Evolutionary conservation across 1,140 invertebrate genomes (phyloP).

Genomic region (Drosophila pseudoananassae): DNA sequence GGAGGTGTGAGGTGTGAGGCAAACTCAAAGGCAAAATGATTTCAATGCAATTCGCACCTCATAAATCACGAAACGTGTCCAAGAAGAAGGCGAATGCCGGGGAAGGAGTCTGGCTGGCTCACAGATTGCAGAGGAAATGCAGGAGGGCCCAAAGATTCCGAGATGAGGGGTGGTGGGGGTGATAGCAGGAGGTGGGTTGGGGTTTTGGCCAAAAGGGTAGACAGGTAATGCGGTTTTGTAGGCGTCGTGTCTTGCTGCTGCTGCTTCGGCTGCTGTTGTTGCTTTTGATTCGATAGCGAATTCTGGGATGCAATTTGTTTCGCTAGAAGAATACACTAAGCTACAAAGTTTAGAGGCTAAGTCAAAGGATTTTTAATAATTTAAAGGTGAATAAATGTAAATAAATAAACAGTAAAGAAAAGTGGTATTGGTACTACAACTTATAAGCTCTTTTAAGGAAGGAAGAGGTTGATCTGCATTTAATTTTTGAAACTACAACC

Average conservation of each 20-base stretch:
- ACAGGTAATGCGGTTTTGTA: slow-evolving; percentile 47
- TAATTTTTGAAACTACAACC: too few relatives aligned
- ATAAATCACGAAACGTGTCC: slow-evolving; percentile 84
- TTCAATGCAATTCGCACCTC: slow-evolving; percentile 84
- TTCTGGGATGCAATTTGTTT: slow-evolving; percentile 60
- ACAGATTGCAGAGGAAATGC: slow-evolving; percentile 41
- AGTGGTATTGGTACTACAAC: too few relatives aligned
- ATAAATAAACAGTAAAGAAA: too few relatives aligned
- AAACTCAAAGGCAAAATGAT: slow-evolving; percentile 57
- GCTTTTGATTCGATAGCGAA: slow-evolving; percentile 49
- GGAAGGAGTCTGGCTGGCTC: slow-evolving; percentile 41
- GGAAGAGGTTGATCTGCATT: too few relatives aligned
- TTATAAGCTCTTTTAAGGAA: too few relatives aligned
- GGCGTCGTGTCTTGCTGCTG: slow-evolving; percentile 43
- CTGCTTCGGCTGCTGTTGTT: slow-evolving; percentile 6
- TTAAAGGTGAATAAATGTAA: too few relatives aligned
- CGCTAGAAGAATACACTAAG: slow-evolving; percentile 21
- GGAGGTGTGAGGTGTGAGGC: slow-evolving; percentile 14
- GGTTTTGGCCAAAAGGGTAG: slow-evolving; percentile 4
- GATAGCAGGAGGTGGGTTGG: neutral
- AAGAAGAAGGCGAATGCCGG: slow-evolving; percentile 24
- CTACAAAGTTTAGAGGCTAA: neutral
- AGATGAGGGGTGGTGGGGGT: neutral
- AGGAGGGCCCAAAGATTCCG: neutral
- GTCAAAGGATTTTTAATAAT: neutral